Percentiles rank a stretch among this genome's conserved stretches.
Evolutionary conservation across 2,113 vertebrate species (phyloP).

Genomic region (Pantherophis guttatus): DNA sequence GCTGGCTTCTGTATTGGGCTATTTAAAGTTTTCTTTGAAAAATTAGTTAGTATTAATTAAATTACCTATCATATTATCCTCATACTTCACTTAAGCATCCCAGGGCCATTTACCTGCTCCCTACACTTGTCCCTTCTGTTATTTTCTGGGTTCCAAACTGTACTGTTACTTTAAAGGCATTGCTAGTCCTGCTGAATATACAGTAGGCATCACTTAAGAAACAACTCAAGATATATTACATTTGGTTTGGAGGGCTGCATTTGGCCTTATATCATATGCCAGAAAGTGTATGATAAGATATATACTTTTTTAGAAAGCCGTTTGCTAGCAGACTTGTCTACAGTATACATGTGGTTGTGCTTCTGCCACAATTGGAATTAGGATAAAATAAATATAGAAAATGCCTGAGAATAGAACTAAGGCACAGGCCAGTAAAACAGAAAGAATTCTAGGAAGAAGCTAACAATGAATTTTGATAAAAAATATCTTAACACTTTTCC

Average conservation of each 20-base stretch:
- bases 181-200: background rate
- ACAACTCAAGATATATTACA: background rate
- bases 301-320: background rate
- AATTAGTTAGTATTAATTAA: background rate
- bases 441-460: background rate
- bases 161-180: background rate
- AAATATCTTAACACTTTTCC: background rate
- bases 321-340: background rate
- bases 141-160: background rate
- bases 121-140: background rate
- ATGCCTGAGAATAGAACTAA: background rate
- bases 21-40: background rate
- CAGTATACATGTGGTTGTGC: background rate
- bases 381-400: background rate
- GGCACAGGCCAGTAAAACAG: background rate
- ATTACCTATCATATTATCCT: background rate
- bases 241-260: background rate
- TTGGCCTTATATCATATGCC: background rate
- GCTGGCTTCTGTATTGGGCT: background rate
- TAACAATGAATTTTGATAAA: background rate
- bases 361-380: background rate
- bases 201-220: background rate
- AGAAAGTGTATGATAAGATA: background rate
- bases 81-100: background rate
- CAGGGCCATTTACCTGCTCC: background rate